phyloP scores from a whole-genome alignment of 1,140 invertebrate species.

The Diprion similis region DNA sequence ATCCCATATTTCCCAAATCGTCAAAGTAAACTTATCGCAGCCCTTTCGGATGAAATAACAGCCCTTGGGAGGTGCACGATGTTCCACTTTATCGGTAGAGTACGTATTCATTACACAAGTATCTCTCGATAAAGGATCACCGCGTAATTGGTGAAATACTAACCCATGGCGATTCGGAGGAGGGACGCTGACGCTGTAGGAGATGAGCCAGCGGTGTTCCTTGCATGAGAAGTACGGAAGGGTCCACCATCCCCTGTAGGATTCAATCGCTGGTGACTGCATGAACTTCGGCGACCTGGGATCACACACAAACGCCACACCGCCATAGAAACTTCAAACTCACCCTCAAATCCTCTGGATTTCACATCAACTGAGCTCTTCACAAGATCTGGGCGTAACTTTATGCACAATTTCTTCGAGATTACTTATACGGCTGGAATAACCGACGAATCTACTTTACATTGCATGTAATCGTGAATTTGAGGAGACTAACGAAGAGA shows the following conservation, averaged over 20 bases:
- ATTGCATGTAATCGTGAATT: too few relatives aligned
- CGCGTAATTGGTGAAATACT: slow-evolving; percentile 26
- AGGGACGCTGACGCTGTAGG: slow-evolving; percentile 77
- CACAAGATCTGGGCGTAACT: background rate
- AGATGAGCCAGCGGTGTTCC: slow-evolving; percentile 75
- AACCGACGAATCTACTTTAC: too few relatives aligned
- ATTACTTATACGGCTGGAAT: too few relatives aligned
- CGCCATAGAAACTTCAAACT: slow-evolving; percentile 44
- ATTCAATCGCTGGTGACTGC: slow-evolving; percentile 68
- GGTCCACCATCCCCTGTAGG: slow-evolving; percentile 80
- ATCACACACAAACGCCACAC: slow-evolving; percentile 46
- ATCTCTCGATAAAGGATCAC: too few relatives aligned
- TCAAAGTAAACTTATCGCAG: too few relatives aligned
- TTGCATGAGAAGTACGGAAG: slow-evolving; percentile 81
- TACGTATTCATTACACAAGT: too few relatives aligned
- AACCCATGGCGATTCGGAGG: slow-evolving; percentile 66
- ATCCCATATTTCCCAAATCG: too few relatives aligned
- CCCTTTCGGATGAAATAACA: too few relatives aligned
- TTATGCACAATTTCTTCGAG: too few relatives aligned
- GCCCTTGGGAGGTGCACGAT: too few relatives aligned
- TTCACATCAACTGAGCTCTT: slow-evolving; percentile 12
- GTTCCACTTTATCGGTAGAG: too few relatives aligned
- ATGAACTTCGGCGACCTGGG: slow-evolving; percentile 75
- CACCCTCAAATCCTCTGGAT: background rate
- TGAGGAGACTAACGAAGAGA: too few relatives aligned